Percentiles rank a stretch among this genome's conserved stretches.
These are phyloP conservation scores for Falco peregrinus DNA, from an alignment of 2,797 vertebrate species.

Conservation along the genomic window DNA sequence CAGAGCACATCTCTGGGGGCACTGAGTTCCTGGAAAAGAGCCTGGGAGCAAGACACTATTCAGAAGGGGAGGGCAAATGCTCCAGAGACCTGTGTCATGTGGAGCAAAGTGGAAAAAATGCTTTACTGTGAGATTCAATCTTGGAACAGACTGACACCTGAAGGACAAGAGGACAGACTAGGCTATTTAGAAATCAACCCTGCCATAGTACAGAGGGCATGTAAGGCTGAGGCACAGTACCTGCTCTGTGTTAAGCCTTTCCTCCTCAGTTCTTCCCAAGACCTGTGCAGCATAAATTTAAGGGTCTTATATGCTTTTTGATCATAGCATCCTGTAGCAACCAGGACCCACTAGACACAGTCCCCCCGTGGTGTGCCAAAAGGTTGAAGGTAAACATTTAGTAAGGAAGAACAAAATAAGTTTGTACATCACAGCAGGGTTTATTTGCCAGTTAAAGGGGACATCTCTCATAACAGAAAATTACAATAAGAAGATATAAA, in stretches of 20 bases:
- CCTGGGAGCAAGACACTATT: not conserved
- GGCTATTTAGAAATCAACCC: not conserved
- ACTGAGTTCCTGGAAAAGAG: not conserved
- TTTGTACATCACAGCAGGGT: not conserved
- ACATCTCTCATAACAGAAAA: not conserved
- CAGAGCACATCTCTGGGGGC: not conserved
- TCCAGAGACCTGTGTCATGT: not conserved
- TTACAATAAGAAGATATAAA: not conserved
- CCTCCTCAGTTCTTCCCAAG: not conserved
- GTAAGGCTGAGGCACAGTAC: not conserved
- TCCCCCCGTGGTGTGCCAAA: fast-evolving
- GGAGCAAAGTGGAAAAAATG: not conserved
- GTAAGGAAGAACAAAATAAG: not conserved
- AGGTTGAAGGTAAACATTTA: not conserved
- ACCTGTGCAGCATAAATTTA: not conserved
- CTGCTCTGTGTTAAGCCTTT: not conserved
- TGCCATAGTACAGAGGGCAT: not conserved
- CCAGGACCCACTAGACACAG: not conserved
- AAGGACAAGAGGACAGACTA: not conserved
- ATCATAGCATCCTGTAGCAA: not conserved
- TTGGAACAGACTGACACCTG: not conserved
- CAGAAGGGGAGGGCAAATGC: not conserved
- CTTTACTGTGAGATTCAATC: not conserved
- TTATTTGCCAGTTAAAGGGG: not conserved
- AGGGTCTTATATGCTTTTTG: not conserved